Base-by-base conservation (phyloP, 2,113 vertebrate species). In the Trogon surrucura region DNA sequence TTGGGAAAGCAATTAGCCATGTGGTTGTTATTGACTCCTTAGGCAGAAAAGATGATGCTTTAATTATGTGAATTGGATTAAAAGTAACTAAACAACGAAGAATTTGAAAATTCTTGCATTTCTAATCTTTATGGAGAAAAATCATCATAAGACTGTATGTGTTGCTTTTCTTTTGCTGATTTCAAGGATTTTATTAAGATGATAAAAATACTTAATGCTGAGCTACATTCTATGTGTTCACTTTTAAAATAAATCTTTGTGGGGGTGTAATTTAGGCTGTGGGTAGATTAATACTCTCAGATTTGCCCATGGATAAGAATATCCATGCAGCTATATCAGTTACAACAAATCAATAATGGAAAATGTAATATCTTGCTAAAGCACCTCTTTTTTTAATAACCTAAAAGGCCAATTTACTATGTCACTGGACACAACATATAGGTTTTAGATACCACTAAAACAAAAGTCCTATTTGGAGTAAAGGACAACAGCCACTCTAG, bases 161-260 rank as follows among this genome's bases (percentile, higher is more conserved):
- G 16, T 47, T 57, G 64, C 56, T 84, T 91, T 81, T 70, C 45
- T 70, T 56, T 48, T 81, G 57, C 47, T 67, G 53, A 41, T 71
- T 85, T 89, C 64, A 38, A 23, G 36, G 57, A 9, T 23, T 85
- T 91, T 72, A 77, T 89, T 61, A 85, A 72, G 34, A 72, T 21
- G 34, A 89, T 66, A 85, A 81, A 94, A 94, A 61, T 65, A 83
- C 48, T 78, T 95, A 78, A 86, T 79, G 61, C 83, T 86, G 64
- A 92, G 51, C 60, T 73, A n/a, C 51, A 21, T 51, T 84, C 51
- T 88, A 36, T n/a, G 25, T 41, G 58, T 22, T 95, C 50, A 44
- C 32, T 85, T 85, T 86, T 56, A 90, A 86, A 91, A 91, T 72
- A 88, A 79, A 56, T 60, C 88, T 91, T 82, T 80, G 27, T 30